Conservation (phyloP, 1,140 invertebrate genomes). For the Dolichoris vasculosae region DNA sequence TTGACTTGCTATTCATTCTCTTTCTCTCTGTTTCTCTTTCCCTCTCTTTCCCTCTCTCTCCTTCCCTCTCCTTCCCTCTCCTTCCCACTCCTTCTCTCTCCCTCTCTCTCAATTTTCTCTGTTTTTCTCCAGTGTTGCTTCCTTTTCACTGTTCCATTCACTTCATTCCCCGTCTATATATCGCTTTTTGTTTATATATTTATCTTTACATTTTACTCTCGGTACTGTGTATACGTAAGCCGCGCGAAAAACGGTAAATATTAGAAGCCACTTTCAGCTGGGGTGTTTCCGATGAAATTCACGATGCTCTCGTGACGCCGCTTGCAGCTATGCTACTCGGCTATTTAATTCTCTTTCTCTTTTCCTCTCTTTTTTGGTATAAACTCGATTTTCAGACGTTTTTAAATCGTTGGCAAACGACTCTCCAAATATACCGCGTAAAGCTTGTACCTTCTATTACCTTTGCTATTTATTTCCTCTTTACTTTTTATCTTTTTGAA, state of each 20-base stretch:
- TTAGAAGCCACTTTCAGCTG: constrained; percentile 54
- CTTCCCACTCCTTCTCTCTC: neutral
- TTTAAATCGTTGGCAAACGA: neutral
- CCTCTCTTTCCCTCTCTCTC: neutral
- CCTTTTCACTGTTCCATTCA: neutral
- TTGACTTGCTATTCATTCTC: neutral
- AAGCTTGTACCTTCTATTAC: neutral
- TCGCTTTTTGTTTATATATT: neutral
- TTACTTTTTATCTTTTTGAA: neutral
- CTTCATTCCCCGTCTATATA: neutral
- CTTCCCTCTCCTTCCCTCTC: neutral
- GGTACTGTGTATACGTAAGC: neutral
- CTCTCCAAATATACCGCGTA: too few species aligned
- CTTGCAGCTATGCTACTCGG: neutral
- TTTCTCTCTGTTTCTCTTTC: neutral
- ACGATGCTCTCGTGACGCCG: neutral
- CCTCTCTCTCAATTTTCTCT: neutral
- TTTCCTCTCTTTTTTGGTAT: neutral
- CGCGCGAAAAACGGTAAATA: constrained; percentile 49
- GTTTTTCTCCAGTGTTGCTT: too few species aligned
- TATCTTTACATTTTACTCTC: neutral
- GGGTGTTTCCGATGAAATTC: neutral
- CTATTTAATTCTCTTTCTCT: neutral
- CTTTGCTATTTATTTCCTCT: neutral
- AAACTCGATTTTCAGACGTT: neutral